These are phyloP conservation scores for Laothoe populi DNA, from an alignment of 2,888 invertebrate genomes.

Conservation along the genomic window DNA sequence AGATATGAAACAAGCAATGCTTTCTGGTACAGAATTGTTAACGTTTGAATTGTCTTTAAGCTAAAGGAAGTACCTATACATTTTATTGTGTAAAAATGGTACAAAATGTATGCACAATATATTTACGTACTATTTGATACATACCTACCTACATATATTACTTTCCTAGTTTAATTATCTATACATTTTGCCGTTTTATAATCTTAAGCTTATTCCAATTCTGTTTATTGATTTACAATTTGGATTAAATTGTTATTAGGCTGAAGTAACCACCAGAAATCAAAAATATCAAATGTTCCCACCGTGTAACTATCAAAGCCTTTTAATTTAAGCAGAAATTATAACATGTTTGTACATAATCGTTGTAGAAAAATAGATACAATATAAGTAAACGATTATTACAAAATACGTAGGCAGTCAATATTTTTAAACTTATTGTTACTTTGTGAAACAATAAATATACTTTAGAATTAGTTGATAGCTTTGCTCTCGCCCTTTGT, in stretches of 20 bases:
- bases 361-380: constrained; percentile 55
- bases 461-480: constrained; percentile 34
- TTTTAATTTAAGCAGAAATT: constrained; percentile 64
- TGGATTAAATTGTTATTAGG: constrained; percentile 37
- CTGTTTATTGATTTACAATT: constrained; percentile 17
- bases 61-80: not conserved
- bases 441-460: constrained; percentile 33
- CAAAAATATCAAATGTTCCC: constrained; percentile 76
- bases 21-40: constrained; percentile 29
- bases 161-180: constrained; percentile 14
- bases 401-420: constrained; percentile 42
- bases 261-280: constrained; percentile 75
- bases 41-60: constrained; percentile 10
- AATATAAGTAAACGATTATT: constrained; percentile 46
- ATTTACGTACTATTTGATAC: constrained; percentile 18
- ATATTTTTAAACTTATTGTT: constrained; percentile 38
- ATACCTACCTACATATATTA: constrained; percentile 5
- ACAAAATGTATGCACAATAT: constrained; percentile 27
- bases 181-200: constrained; percentile 16
- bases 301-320: constrained; percentile 79
- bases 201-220: constrained; percentile 8
- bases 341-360: constrained; percentile 66
- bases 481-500: constrained; percentile 5
- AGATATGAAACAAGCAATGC: constrained; percentile 44
- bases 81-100: constrained; percentile 19